Base-by-base conservation (phyloP, 2,113 vertebrate genomes). In the Nibea coibor region DNA sequence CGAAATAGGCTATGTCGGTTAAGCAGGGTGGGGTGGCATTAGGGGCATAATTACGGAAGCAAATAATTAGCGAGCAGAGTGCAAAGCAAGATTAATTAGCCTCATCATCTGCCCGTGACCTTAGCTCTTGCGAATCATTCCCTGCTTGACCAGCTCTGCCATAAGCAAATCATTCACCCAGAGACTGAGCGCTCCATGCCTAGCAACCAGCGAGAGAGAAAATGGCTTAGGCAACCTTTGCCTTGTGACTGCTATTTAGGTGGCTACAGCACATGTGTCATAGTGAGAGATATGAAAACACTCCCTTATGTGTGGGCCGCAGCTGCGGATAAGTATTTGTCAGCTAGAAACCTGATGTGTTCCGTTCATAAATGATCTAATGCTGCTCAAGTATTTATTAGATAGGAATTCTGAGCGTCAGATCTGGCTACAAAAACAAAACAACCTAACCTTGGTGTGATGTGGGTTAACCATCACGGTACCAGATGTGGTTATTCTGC, bases 81-180 rank as follows among this genome's bases (percentile, higher is more conserved):
- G 92, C 88, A 90, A 93, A 91, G 78, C 74, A 91, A 91, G 90
- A 88, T 90, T 88, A 90, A 93, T 92, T 92, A 86, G 84, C 79
- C 77, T 89, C 89, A 92, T 92, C 90, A 87, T 90, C 86, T 76
- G 89, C 64, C 58, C 79, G 78, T 87, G 87, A 92, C 90, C 91
- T 90, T 85, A 92, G 86, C 89, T 83, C 84, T 85, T 4, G 48
- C 59, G 26, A 91, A 83, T 89, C 76, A 78, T 81, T 90, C 77
- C 65, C 77, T 85, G 80, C 82, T 76, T 75, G 87, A 91, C 86
- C 91, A 83, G 83, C 53, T 54, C 64, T 74, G 78, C 80, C 87
- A 86, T 78, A 65, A 89, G 87, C 70, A 19, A 89, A 87, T 91
- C 86, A 83, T 83, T 91, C 84, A 87, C 85, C 72, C 69, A 28